Evolutionary conservation across 2,888 invertebrate genomes (phyloP).

Genomic region (Galerucella calmariensis): DNA sequence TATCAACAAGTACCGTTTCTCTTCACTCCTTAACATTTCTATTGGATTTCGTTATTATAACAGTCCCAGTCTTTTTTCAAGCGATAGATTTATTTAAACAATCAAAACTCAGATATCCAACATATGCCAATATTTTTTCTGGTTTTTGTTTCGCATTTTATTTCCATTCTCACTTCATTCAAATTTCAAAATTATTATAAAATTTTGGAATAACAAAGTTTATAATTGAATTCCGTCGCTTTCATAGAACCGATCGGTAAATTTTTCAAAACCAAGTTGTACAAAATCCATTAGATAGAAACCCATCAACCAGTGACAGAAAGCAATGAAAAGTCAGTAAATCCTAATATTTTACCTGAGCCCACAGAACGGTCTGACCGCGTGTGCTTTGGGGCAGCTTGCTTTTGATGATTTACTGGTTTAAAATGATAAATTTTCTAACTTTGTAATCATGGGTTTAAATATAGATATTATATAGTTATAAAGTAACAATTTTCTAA

Average conservation of each 20-base stretch:
- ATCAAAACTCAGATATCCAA: not conserved
- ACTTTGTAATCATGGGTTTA: constrained; percentile 52
- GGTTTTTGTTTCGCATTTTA: too few relatives aligned
- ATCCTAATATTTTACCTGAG: constrained; percentile 47
- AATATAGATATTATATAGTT: constrained; percentile 54
- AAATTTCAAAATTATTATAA: constrained; percentile 10
- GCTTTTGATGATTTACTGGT: constrained; percentile 50
- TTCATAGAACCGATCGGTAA: constrained; percentile 21
- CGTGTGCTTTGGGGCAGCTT: constrained; percentile 25
- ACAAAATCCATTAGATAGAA: constrained; percentile 38
- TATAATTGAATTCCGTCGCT: constrained; percentile 33
- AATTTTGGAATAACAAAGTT: constrained; percentile 29
- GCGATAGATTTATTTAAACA: not conserved
- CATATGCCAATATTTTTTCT: not conserved
- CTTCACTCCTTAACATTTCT: too few relatives aligned
- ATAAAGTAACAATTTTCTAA: constrained; percentile 39
- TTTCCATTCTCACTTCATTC: not conserved
- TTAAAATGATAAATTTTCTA: constrained; percentile 53
- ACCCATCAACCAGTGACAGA: constrained; percentile 46
- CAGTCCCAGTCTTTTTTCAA: too few relatives aligned
- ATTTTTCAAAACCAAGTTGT: constrained; percentile 42
- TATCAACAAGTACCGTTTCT: too few relatives aligned
- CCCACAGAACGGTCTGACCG: constrained; percentile 23
- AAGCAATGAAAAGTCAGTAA: constrained; percentile 51
- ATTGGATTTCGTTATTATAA: too few relatives aligned